A percentile compares a stretch with the other conserved stretches of the same genome.
These are phyloP conservation scores for Heliconius congener DNA, from an alignment of 1,140 invertebrate genomes.

Conservation along the genomic window DNA sequence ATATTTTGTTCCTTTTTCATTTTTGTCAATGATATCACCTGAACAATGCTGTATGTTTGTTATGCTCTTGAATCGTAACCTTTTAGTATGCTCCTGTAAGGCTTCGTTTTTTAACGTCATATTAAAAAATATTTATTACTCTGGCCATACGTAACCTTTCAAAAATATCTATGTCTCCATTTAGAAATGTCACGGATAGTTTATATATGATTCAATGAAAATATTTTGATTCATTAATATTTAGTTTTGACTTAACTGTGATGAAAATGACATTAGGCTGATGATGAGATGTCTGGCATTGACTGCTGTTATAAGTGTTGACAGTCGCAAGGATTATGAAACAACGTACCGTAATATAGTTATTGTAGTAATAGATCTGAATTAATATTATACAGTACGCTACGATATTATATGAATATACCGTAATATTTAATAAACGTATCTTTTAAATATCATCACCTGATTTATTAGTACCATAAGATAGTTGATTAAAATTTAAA, in stretches of 20 bases:
- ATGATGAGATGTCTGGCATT: constrained; percentile 11
- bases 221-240: background rate
- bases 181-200: background rate
- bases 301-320: background rate
- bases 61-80: constrained; percentile 70
- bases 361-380: too few species aligned
- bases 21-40: constrained; percentile 61
- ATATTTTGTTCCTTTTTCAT: constrained; percentile 59
- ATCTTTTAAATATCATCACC: too few species aligned
- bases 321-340: background rate
- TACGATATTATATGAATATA: too few species aligned
- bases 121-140: constrained; percentile 32
- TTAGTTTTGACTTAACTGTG: background rate
- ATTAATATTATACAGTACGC: too few species aligned
- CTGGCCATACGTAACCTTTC: constrained; percentile 23
- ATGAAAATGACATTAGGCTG: background rate
- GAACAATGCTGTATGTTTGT: constrained; percentile 60
- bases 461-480: too few species aligned
- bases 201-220: background rate
- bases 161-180: constrained; percentile 12
- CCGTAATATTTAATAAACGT: too few species aligned
- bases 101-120: constrained; percentile 71
- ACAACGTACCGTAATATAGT: too few species aligned
- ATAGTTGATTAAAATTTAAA: too few species aligned
- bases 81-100: constrained; percentile 66